Evolutionary conservation across 2,113 vertebrate genomes (phyloP).

Genomic region (Nannobrachium achirus): DNA sequence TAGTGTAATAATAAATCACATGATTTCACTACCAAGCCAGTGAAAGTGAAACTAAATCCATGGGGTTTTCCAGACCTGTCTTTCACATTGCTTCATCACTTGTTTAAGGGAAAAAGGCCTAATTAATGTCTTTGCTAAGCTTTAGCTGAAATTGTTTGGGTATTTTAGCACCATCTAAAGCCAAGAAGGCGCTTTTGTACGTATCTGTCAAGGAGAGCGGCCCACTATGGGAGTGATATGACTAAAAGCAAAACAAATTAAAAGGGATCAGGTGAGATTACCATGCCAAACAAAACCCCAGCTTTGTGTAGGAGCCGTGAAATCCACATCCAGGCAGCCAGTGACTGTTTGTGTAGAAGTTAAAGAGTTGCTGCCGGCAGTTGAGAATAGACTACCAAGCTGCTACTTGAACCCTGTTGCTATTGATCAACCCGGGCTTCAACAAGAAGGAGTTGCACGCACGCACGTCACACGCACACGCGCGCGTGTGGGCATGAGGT

Average conservation of each 20-base stretch:
- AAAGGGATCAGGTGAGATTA: conserved; percentile 57
- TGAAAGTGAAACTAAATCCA: conserved; percentile 49
- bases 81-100: conserved; percentile 7
- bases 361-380: conserved; percentile 46
- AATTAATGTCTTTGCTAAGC: conserved; percentile 7
- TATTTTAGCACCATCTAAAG: conserved; percentile 46
- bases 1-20: conserved; percentile 25
- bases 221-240: conserved; percentile 43
- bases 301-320: conserved; percentile 49
- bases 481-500: conserved; percentile 2
- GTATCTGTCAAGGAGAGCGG: conserved; percentile 56
- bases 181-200: conserved; percentile 24
- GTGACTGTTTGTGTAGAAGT: conserved; percentile 47
- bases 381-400: conserved; percentile 29
- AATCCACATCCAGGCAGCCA: conserved; percentile 33
- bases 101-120: conserved; percentile 35
- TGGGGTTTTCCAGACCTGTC: conserved; percentile 30
- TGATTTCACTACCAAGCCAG: conserved; percentile 23
- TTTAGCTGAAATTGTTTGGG: conserved; percentile 43
- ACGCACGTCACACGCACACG: neutral
- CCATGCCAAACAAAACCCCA: conserved; percentile 22
- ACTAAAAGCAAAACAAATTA: conserved; percentile 60
- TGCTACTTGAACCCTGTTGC: conserved; percentile 29
- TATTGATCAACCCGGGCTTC: conserved; percentile 35
- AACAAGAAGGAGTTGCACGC: neutral